A percentile compares a stretch with the other conserved stretches of the same genome.
Conservation (phyloP, 2,113 vertebrate genomes). For the Anoura caudifer region DNA sequence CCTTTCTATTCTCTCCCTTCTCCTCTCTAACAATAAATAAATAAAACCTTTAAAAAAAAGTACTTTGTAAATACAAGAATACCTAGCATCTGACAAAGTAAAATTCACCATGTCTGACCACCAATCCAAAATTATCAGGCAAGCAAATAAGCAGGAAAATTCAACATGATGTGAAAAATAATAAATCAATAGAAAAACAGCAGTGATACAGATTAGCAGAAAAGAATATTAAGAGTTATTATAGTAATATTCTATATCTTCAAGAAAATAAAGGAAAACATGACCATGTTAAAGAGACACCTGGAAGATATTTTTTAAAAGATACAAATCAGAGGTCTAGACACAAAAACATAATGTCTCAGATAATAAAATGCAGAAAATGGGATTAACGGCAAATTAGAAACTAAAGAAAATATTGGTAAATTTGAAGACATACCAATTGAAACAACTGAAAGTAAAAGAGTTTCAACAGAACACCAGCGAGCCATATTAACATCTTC, state of each 20-base stretch:
- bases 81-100: neutral
- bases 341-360: neutral
- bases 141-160: neutral
- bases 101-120: neutral
- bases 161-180: neutral
- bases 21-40: too few species aligned
- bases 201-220: neutral
- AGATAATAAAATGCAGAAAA: neutral
- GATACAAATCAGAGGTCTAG: neutral
- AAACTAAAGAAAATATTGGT: neutral
- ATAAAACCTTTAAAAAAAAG: neutral
- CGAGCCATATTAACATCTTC: neutral
- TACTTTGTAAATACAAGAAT: neutral
- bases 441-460: conserved; percentile 5
- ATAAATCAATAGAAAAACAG: neutral
- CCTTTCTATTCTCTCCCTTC: too few species aligned
- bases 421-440: neutral
- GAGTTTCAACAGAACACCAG: neutral
- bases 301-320: neutral
- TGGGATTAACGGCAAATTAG: neutral
- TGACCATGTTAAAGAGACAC: neutral
- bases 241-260: neutral
- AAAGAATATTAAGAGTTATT: neutral
- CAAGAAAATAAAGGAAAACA: neutral
- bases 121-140: neutral